phyloP scores from a whole-genome alignment of 2,888 invertebrate species.

The Panzeria rudis region DNA sequence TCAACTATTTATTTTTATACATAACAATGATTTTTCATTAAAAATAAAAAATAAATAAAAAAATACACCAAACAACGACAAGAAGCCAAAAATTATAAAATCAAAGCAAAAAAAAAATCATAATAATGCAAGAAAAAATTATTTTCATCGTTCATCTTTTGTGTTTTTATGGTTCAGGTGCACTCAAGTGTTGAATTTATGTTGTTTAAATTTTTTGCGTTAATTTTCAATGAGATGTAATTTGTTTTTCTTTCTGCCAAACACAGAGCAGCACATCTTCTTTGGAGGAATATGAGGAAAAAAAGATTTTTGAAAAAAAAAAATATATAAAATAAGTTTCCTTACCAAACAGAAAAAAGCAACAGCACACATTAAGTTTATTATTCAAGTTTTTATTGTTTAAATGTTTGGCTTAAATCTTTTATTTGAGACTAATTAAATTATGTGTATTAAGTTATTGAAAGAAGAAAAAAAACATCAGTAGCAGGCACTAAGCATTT shows the following conservation, averaged over 20 bases:
- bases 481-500: not conserved
- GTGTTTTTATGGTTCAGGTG: slow-evolving; percentile 60
- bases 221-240: slow-evolving; percentile 47
- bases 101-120: not conserved
- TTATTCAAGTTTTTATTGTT: slow-evolving; percentile 36
- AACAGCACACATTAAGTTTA: not conserved
- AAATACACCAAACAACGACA: slow-evolving; percentile 24
- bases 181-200: slow-evolving; percentile 67
- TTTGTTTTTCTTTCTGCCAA: slow-evolving; percentile 49
- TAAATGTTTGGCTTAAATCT: slow-evolving; percentile 39
- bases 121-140: not conserved
- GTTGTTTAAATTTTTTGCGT: slow-evolving; percentile 13
- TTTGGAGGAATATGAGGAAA: slow-evolving; percentile 37
- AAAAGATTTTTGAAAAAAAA: slow-evolving; percentile 5
- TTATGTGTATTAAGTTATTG: slow-evolving; percentile 57
- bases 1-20: slow-evolving; percentile 16
- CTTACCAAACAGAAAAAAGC: not conserved
- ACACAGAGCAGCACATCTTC: slow-evolving; percentile 25
- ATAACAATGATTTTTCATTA: slow-evolving; percentile 33
- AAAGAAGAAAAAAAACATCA: slow-evolving; percentile 3
- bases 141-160: slow-evolving; percentile 42
- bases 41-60: not conserved
- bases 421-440: slow-evolving; percentile 59
- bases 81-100: slow-evolving; percentile 50
- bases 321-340: slow-evolving; percentile 28